Evolutionary conservation across 2,113 vertebrate species (phyloP).

Genomic region (Natator depressus): DNA sequence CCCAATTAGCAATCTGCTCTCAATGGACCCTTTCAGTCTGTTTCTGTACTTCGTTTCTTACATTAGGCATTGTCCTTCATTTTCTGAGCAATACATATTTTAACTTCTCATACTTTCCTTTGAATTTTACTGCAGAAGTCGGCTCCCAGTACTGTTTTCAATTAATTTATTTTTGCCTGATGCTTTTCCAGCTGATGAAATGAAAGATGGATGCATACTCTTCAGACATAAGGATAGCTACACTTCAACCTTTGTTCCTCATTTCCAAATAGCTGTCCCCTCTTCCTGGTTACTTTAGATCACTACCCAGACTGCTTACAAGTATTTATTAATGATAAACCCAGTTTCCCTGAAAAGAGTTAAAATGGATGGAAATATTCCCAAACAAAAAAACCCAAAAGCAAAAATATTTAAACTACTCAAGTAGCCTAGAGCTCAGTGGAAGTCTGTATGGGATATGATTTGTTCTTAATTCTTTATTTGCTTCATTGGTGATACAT

Average conservation of each 20-base stretch:
- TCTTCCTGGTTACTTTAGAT: not conserved
- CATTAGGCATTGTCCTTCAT: not conserved
- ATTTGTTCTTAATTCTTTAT: not conserved
- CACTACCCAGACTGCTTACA: not conserved
- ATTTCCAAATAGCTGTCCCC: not conserved
- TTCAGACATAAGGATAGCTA: not conserved
- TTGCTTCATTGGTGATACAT: not conserved
- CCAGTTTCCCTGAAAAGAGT: not conserved
- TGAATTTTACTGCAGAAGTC: not conserved
- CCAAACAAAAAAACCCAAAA: fast-evolving
- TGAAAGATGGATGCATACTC: not conserved
- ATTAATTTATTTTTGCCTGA: not conserved
- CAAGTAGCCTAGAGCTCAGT: not conserved
- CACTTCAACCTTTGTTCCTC: not conserved
- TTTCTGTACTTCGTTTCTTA: not conserved
- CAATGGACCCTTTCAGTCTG: not conserved
- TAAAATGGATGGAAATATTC: not conserved
- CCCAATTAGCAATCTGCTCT: not conserved
- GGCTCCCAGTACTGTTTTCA: not conserved
- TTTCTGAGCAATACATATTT: not conserved
- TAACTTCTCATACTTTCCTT: not conserved
- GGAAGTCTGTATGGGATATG: not conserved
- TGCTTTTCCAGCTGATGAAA: not conserved
- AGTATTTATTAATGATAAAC: not conserved
- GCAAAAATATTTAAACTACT: not conserved